Percentiles rank a stretch among this genome's conserved stretches.
phyloP scores from a whole-genome alignment of 2,113 vertebrate species.

The Calidris pygmaea region DNA sequence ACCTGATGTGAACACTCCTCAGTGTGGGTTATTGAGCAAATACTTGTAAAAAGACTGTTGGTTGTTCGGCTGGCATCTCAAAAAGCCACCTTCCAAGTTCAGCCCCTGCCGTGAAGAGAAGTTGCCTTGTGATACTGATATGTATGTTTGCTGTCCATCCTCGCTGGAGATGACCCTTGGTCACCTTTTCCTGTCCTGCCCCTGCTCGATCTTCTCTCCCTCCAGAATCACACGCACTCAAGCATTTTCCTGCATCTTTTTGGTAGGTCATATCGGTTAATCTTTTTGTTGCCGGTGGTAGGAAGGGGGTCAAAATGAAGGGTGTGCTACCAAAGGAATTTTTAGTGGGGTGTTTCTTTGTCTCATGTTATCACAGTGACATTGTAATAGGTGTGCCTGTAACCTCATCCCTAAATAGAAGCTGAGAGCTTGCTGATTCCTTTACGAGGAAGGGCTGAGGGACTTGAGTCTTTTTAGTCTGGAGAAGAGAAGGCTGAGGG shows the following conservation, averaged over 20 bases:
- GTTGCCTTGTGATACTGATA: not conserved
- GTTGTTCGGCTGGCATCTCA: not conserved
- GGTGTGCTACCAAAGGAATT: not conserved
- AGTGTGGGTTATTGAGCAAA: not conserved
- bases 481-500: no score
- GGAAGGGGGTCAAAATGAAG: not conserved
- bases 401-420: not conserved
- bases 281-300: not conserved
- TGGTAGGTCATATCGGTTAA: not conserved
- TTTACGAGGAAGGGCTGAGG: no score
- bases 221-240: not conserved
- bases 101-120: not conserved
- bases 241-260: not conserved
- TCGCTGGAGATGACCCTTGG: fast-evolving
- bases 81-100: not conserved
- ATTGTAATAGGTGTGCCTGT: not conserved
- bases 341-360: not conserved
- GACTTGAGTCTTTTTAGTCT: no score
- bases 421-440: not conserved
- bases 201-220: not conserved
- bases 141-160: not conserved
- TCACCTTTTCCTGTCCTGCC: not conserved
- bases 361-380: not conserved
- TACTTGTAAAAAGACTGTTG: not conserved
- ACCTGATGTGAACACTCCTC: not conserved